Evolutionary conservation across 2,888 invertebrate genomes (phyloP), one percentile per base, ranked within the genome.

Genomic region (Mylabris sibirica): DNA sequence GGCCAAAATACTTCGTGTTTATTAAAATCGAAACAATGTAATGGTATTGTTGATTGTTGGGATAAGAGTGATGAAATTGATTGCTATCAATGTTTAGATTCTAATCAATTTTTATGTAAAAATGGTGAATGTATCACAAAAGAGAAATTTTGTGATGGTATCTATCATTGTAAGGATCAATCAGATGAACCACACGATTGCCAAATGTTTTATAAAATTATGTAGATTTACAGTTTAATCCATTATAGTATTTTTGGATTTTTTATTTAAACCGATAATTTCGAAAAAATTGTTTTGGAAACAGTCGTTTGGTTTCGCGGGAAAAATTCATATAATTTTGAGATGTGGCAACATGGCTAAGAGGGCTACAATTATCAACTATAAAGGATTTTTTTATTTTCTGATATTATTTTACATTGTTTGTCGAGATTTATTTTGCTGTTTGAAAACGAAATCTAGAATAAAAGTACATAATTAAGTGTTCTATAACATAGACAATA

Each of bases 41-140:
- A 93, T 80, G 90, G 92, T 44, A 85, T 88, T 70, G 89, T 92
- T 69, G 93, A 93, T 81, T 93, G 93, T 80, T 93, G 92, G 92
- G 93, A 93, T 82, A 91, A 90, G 66, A 87, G 88, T 49, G 93
- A 93, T 80, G 93, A 93, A 87, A 85, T 89, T 38, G 89, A 91
- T 82, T 93, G 93, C 82, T 90, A 90, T 62, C 30, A 30, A 30
- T 88, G 91, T 91, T 85, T 63, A 65, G 30, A 41, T 61, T 62
- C 30, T 9, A 60, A 59, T 20, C 17, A 65, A 62, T 57, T 80
- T 24, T 75, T 78, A 3, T 93, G 92, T 81, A 88, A 87, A 60
- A 88, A 90, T 78, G 89, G 88, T 38, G 84, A 86, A 74, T 93
- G 93, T 82, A 89, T 93, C 65, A 84, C 87, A 9, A 87, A 87